Evolutionary conservation across 2,888 invertebrate genomes (phyloP), one percentile per base, ranked within the genome.

Genomic region (Morpho helenor): DNA sequence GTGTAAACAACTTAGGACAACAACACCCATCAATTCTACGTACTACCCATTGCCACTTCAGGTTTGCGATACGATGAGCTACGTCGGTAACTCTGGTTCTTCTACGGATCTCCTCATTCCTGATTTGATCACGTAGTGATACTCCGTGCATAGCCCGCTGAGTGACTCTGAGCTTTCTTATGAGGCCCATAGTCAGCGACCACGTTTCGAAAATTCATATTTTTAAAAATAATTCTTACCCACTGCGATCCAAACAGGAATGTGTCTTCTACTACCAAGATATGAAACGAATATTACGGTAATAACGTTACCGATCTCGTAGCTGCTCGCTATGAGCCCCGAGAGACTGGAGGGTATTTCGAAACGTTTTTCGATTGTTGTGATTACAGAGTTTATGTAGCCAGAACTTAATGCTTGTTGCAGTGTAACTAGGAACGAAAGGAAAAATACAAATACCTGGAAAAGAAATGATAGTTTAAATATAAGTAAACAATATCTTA

Each of bases 211-310:
- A 31, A 31, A 31, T 31, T 31, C 31, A 31, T 31, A 31, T 31
- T 5, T 43, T 43, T 43, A 7, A 3, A 43, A 43, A 43, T 43
- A 43, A 53, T 66, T 68, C 92, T 91, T 84, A 94, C 97, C 97
- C 65, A 96, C 95, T 66, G 97, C 98, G 75, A 98, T 97, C 97
- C 98, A 98, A 45, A 96, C 96, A 55, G 98, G 98, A 80, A 97
- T 97, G 83, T 97, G 97, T 66, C 98, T 92, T 63, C 97, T 93
- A 74, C 97, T 97, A 67, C 98, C 98, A 75, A 98, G 94, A 82
- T 98, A 98, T 77, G 97, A 97, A 71, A 98, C 98, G 86, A 98
- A 98, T 79, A 98, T 96, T 73, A 98, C 98, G 44, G 98, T 97
- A 77, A 97, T 96, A 70, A 98, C 96, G 87, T 98, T 98, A 75